Evolutionary conservation across 2,888 invertebrate species (phyloP).

Genomic region (Andricus quercusramuli): DNA sequence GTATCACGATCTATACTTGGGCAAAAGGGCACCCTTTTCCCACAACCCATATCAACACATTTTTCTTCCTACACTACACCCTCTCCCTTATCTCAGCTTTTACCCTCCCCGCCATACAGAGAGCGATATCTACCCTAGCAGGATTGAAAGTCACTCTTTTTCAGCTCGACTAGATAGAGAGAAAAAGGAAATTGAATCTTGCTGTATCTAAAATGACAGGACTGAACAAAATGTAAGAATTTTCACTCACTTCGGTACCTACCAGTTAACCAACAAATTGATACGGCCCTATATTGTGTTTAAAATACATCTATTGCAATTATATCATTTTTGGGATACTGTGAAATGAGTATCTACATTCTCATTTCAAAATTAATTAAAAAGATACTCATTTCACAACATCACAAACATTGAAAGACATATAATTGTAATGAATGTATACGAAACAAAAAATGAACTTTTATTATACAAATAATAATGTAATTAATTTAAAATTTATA

Average conservation of each 20-base stretch:
- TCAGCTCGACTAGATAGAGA: constrained; percentile 52
- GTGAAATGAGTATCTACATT: too few relatives aligned
- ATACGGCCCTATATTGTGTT: constrained; percentile 56
- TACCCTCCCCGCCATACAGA: constrained; percentile 54
- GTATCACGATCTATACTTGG: constrained; percentile 50
- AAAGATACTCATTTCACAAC: too few relatives aligned
- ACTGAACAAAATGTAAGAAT: constrained; percentile 57
- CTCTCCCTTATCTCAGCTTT: constrained; percentile 5
- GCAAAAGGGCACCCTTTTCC: constrained; percentile 48
- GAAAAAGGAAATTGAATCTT: constrained; percentile 75
- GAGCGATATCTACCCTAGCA: constrained; percentile 58
- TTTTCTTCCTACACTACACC: constrained; percentile 52
- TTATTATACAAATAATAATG: too few relatives aligned
- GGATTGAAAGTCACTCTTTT: constrained; percentile 62
- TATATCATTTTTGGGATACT: too few relatives aligned
- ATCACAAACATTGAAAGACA: too few relatives aligned
- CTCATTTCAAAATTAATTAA: too few relatives aligned
- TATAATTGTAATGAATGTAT: too few relatives aligned
- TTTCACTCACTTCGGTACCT: constrained; percentile 48
- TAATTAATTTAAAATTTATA: too few relatives aligned
- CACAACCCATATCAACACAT: constrained; percentile 58
- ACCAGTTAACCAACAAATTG: constrained; percentile 68
- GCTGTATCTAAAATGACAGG: constrained; percentile 70
- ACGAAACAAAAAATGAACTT: too few relatives aligned
- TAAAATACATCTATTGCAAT: too few relatives aligned